These are phyloP conservation scores for Eupithecia centaureata DNA, from an alignment of 2,888 invertebrate genomes.

Conservation along the genomic window DNA sequence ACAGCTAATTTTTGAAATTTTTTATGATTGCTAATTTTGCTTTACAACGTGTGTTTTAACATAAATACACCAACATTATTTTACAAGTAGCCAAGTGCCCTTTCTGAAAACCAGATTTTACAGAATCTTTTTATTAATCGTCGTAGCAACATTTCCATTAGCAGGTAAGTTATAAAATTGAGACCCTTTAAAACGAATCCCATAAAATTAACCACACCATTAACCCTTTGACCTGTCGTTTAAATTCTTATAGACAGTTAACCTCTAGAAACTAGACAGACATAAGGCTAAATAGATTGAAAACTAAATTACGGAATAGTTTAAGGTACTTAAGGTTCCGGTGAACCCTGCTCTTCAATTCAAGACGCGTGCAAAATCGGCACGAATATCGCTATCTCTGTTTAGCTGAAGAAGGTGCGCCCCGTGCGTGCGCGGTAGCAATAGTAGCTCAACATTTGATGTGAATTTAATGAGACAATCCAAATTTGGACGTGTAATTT, in stretches of 20 bases:
- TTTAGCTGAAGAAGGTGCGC: too few relatives aligned
- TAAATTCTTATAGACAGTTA: constrained; percentile 2
- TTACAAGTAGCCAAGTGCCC: background rate
- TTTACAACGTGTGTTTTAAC: background rate
- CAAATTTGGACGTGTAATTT: too few relatives aligned
- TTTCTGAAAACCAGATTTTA: background rate
- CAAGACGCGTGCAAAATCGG: too few relatives aligned
- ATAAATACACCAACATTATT: background rate
- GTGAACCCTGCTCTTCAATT: too few relatives aligned
- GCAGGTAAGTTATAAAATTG: background rate
- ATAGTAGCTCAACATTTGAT: too few relatives aligned
- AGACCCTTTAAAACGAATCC: background rate
- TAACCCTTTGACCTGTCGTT: background rate
- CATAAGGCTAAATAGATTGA: background rate
- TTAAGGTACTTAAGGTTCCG: too few relatives aligned
- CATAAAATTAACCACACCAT: background rate
- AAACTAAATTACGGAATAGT: background rate
- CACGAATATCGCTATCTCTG: too few relatives aligned
- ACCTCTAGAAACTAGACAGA: background rate
- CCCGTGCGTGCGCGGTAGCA: too few relatives aligned
- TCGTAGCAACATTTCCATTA: background rate
- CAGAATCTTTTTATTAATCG: background rate
- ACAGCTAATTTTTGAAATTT: background rate
- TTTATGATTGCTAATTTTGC: background rate
- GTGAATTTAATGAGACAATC: too few relatives aligned